Conservation (phyloP, 2,113 vertebrate genomes). For the Hydrochoerus hydrochaeris region DNA sequence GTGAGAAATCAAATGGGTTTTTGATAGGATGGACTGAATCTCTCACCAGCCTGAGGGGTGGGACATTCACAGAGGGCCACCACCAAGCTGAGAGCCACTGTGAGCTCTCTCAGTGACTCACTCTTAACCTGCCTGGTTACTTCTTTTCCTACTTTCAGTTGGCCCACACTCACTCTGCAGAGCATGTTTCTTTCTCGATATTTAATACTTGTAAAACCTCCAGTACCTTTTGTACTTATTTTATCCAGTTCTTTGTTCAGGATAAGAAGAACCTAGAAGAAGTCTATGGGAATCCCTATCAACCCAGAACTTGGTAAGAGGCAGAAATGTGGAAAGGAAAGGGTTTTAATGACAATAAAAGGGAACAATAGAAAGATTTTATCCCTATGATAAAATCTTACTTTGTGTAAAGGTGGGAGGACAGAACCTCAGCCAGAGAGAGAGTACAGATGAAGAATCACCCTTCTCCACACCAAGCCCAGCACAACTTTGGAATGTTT, state of each 20-base stretch:
- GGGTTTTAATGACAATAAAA: neutral
- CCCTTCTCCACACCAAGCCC: neutral
- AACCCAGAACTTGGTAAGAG: neutral
- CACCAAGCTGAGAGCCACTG: neutral
- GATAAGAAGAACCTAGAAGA: neutral
- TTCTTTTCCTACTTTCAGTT: neutral
- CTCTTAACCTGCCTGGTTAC: neutral
- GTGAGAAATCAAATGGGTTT: neutral
- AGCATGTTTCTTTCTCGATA: neutral
- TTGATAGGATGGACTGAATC: neutral
- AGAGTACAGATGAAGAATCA: fast-evolving
- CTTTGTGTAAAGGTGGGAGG: neutral
- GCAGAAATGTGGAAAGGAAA: neutral
- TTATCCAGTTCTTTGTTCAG: neutral
- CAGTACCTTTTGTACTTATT: neutral
- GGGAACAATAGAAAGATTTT: neutral
- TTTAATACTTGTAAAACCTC: neutral
- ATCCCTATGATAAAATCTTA: neutral
- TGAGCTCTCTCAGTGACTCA: neutral
- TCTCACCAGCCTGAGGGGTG: neutral
- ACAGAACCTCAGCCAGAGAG: neutral
- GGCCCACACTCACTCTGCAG: neutral
- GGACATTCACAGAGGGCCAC: neutral
- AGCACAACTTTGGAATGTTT: neutral
- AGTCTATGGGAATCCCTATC: neutral